phyloP scores from a whole-genome alignment of 2,113 vertebrate species.

The Labrus mixtus region DNA sequence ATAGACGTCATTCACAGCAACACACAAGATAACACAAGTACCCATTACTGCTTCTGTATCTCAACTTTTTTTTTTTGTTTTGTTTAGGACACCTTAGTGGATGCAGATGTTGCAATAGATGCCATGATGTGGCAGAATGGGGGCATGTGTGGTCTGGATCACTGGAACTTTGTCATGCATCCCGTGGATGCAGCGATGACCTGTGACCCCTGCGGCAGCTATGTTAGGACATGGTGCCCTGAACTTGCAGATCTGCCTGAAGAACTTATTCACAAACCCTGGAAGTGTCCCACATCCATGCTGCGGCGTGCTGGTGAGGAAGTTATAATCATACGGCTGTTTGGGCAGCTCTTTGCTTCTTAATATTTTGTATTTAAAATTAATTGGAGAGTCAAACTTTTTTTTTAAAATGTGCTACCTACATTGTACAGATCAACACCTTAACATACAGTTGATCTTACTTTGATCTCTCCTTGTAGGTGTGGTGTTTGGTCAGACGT shows the following conservation, averaged over 20 bases:
- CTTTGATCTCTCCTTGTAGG: slow-evolving; percentile 46
- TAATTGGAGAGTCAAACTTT: background rate
- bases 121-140: slow-evolving; percentile 87
- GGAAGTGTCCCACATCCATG: slow-evolving; percentile 78
- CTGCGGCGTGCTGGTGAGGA: slow-evolving; percentile 77
- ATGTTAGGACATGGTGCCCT: slow-evolving; percentile 82
- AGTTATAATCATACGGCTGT: background rate
- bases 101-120: slow-evolving; percentile 83
- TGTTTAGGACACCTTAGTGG: slow-evolving; percentile 81
- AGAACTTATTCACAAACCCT: slow-evolving; percentile 83
- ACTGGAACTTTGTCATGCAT: slow-evolving; percentile 86
- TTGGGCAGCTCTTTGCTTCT: no score
- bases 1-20: background rate
- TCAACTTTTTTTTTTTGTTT: background rate
- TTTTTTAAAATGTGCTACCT: background rate
- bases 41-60: background rate
- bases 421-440: background rate
- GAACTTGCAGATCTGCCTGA: slow-evolving; percentile 79
- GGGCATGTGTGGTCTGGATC: slow-evolving; percentile 83
- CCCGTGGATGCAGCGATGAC: slow-evolving; percentile 82
- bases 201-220: slow-evolving; percentile 78
- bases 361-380: background rate
- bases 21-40: background rate
- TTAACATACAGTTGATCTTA: background rate
- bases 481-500: slow-evolving; percentile 74